phyloP scores from a whole-genome alignment of 2,797 vertebrate species.

The Dromococcyx pavoninus region DNA sequence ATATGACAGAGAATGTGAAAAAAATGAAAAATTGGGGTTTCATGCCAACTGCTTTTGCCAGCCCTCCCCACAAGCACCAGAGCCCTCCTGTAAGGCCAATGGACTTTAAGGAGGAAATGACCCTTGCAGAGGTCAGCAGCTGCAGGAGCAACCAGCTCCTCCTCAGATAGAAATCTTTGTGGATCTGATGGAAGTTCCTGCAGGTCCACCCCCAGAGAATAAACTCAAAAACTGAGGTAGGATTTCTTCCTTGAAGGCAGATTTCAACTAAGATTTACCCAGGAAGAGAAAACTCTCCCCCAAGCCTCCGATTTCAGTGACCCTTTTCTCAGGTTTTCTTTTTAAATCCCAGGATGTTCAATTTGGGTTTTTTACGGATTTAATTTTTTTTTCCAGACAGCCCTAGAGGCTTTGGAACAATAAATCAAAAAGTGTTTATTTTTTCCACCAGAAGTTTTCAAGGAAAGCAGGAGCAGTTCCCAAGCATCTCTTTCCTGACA shows the following conservation, averaged over 20 bases:
- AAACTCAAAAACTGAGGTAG: background rate
- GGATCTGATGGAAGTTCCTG: background rate
- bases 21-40: background rate
- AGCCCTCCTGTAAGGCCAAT: background rate
- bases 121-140: background rate
- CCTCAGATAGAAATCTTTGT: background rate
- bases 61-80: rapidly evolving
- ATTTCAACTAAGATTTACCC: background rate
- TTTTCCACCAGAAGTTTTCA: background rate
- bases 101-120: background rate
- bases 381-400: background rate
- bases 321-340: background rate
- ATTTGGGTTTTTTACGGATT: background rate
- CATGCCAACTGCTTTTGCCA: background rate
- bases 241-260: background rate
- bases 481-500: background rate
- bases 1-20: background rate
- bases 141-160: background rate
- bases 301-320: background rate
- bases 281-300: background rate
- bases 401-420: background rate
- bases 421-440: background rate
- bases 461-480: background rate
- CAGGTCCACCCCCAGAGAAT: background rate
- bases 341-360: background rate